These are phyloP conservation scores for Lates japonicus DNA, from an alignment of 2,797 vertebrate species.

Conservation along the genomic window DNA sequence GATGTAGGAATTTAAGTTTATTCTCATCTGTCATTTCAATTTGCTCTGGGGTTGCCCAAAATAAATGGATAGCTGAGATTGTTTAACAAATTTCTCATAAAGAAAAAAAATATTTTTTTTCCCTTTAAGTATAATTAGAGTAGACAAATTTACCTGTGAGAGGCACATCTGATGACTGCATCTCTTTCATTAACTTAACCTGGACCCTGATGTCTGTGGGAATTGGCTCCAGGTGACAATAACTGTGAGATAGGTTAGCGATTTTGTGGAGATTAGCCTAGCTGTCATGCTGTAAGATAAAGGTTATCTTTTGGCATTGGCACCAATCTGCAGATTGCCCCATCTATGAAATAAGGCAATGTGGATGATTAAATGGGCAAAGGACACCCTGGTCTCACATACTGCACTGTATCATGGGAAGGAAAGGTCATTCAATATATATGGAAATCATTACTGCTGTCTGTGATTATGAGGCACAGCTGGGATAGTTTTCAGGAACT, in stretches of 20 bases:
- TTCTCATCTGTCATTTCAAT: slow-evolving; percentile 8
- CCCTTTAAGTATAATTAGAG: slow-evolving; percentile 25
- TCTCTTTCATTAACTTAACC: slow-evolving; percentile 59
- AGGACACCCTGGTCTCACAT: slow-evolving; percentile 35
- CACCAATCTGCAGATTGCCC: slow-evolving; percentile 56
- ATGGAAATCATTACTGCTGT: slow-evolving; percentile 74
- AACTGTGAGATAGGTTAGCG: slow-evolving; percentile 42
- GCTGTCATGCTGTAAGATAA: slow-evolving; percentile 61
- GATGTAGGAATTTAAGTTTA: slow-evolving; percentile 16
- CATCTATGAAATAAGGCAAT: slow-evolving; percentile 48
- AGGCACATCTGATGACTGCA: slow-evolving; percentile 31
- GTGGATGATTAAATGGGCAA: slow-evolving; percentile 66
- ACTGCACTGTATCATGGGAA: slow-evolving; percentile 43
- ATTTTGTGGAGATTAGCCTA: slow-evolving; percentile 62
- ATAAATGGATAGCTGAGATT: not conserved
- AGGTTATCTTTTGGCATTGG: slow-evolving; percentile 69
- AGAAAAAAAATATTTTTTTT: not conserved
- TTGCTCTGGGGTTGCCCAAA: not conserved
- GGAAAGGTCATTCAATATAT: slow-evolving; percentile 81
- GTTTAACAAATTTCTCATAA: not conserved
- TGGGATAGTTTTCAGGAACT: slow-evolving; percentile 55
- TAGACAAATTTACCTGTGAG: slow-evolving; percentile 14
- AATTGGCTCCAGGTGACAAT: slow-evolving; percentile 60
- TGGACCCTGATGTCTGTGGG: slow-evolving; percentile 37
- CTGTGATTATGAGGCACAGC: slow-evolving; percentile 52